Base-by-base conservation (phyloP, 1,140 invertebrate species). In the Bombus pascuorum region DNA sequence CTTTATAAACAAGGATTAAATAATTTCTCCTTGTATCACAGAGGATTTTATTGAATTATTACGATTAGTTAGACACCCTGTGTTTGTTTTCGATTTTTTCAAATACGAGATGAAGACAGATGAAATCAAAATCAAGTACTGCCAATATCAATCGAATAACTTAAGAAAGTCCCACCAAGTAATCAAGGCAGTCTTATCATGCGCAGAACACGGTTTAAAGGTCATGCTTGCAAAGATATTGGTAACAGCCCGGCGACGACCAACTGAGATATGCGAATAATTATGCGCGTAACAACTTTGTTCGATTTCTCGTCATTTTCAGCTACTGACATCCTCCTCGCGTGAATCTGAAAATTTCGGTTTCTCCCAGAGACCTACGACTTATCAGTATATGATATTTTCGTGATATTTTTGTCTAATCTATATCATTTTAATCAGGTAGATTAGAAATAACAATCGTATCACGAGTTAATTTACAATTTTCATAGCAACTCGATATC, bases 221-320 rank as follows among this genome's bases (percentile, higher is more conserved):
- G 93, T 94, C 93, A 93, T 78, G 87, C 59, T 70, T 76, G 79
- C 81, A 68, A 89, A 91, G 91, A 93, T 93, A 94, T 91, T 88
- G 87, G 78, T 80, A 88, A 89, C 81, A 84, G 82, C 47, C n/a
- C 68, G 89, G 77, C 79, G 83, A 80, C 75, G 83, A 82, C 75
- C 66, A 47, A 87, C 81, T 76, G 82, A 87, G 87, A 78, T 86
- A 59, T 81, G 74, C 28, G 59, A 53, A 83, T 86, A 77, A 87
- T 85, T 79, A 75, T 65, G 79, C 79, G 73, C 81, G 66, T 73
- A 81, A 53, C 73, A 73, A 37, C 73, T 86, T 83, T 44, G 57
- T 78, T 73, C 37, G 78, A 62, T 86, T 86, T 44, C 59, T 72
- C 22, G 37, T 25, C n/a, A 25, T 70, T 83, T 37, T 37, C 59